A percentile compares a stretch with the other conserved stretches of the same genome.
Conservation (phyloP, 2,888 invertebrate genomes). For the Fragum fragum region DNA sequence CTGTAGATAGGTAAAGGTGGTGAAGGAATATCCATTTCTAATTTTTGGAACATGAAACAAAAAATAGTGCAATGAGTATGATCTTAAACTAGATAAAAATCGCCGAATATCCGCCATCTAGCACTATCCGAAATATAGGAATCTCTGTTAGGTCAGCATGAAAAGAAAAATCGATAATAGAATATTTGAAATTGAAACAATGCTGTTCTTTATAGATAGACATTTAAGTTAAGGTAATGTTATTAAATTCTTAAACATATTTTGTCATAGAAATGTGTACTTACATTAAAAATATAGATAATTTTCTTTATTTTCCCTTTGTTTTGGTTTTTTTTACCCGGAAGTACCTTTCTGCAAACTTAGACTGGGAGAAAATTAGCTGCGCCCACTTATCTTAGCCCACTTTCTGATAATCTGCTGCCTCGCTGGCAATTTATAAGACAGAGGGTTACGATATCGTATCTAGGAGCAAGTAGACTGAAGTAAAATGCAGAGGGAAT, state of each 20-base stretch:
- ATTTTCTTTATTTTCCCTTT: neutral
- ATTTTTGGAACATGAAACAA: too few relatives aligned
- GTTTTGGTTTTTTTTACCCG: neutral
- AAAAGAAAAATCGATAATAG: neutral
- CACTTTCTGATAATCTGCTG: too few relatives aligned
- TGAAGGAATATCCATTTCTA: too few relatives aligned
- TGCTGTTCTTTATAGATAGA: neutral
- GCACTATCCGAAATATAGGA: neutral
- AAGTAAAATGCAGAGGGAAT: too few relatives aligned
- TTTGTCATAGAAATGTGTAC: neutral
- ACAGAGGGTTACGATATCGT: too few relatives aligned
- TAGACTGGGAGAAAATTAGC: too few relatives aligned
- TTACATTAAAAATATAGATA: neutral
- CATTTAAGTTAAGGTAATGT: neutral
- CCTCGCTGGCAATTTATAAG: too few relatives aligned
- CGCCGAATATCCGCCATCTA: neutral
- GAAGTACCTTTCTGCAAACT: neutral
- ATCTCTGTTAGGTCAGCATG: neutral
- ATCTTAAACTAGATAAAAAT: too few relatives aligned
- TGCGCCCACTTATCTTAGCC: too few relatives aligned
- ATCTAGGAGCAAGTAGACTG: too few relatives aligned
- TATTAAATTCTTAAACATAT: neutral
- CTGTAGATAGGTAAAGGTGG: too few relatives aligned
- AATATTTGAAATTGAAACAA: neutral
- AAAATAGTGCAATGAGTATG: too few relatives aligned